Percentiles rank a stretch among this genome's conserved stretches.
Evolutionary conservation across 2,113 vertebrate genomes (phyloP).

Genomic region (Tragulus kanchil): DNA sequence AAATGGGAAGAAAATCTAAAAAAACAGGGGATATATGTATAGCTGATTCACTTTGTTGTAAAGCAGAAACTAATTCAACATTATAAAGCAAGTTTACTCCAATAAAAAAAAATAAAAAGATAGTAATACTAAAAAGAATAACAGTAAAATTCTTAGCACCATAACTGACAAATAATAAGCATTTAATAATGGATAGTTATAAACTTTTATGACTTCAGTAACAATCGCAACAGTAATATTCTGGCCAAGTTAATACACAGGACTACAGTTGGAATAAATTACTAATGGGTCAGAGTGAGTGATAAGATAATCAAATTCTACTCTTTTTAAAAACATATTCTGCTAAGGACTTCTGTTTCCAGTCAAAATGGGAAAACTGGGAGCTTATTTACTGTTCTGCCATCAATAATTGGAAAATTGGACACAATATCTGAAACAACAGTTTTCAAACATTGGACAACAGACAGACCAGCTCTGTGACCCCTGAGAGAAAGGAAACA

Average conservation of each 20-base stretch:
- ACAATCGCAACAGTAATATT: not conserved
- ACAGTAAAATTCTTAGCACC: not conserved
- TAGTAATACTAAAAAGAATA: not conserved
- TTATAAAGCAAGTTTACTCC: not conserved
- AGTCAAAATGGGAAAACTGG: not conserved
- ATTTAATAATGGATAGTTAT: not conserved
- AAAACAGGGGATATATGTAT: not conserved
- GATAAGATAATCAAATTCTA: not conserved
- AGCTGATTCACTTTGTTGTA: not conserved
- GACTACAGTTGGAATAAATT: not conserved
- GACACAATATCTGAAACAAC: not conserved
- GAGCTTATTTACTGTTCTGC: not conserved
- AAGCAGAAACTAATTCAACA: not conserved
- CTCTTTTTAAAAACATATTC: conserved; percentile 15
- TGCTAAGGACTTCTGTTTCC: not conserved
- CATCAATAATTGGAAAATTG: not conserved
- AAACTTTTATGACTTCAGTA: conserved; percentile 7
- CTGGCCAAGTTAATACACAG: not conserved
- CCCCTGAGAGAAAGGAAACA: not conserved
- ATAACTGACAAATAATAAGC: not conserved
- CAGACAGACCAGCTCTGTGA: not conserved
- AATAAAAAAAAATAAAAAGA: not conserved
- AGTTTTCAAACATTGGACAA: not conserved
- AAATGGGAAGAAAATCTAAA: not conserved
- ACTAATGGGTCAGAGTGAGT: not conserved